phyloP scores from a whole-genome alignment of 2,888 invertebrate species.

The Mythimna impura region DNA sequence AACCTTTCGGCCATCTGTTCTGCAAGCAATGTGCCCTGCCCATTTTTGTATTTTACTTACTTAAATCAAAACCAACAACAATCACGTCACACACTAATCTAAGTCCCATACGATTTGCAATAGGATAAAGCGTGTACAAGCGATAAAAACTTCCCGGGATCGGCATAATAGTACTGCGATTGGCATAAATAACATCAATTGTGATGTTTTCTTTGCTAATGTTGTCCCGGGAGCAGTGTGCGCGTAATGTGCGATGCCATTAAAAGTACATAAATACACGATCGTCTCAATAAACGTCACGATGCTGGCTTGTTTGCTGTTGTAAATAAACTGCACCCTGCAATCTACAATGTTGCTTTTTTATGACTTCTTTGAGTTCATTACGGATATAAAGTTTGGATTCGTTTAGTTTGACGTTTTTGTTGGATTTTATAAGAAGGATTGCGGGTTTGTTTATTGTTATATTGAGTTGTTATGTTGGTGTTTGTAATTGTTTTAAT shows the following conservation, averaged over 20 bases:
- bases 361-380: conserved; percentile 61
- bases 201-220: conserved; percentile 81
- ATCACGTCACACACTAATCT: not conserved
- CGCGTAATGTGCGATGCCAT: conserved; percentile 87
- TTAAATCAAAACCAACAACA: not conserved
- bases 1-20: too few species aligned
- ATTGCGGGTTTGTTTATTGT: conserved; percentile 4
- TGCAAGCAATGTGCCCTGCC: too few species aligned
- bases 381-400: conserved; percentile 63
- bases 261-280: conserved; percentile 88
- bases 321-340: conserved; percentile 66
- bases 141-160: conserved; percentile 62
- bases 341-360: conserved; percentile 68
- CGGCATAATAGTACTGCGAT: conserved; percentile 63
- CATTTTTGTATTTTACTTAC: too few species aligned
- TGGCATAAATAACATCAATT: conserved; percentile 82
- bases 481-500: too few species aligned
- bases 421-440: conserved; percentile 52
- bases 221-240: conserved; percentile 66
- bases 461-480: not conserved
- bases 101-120: not conserved
- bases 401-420: conserved; percentile 57
- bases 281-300: conserved; percentile 84
- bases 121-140: conserved; percentile 30
- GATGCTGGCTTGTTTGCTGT: conserved; percentile 69